Base-by-base conservation (phyloP, 2,113 vertebrate species). In the Pluvialis apricaria region DNA sequence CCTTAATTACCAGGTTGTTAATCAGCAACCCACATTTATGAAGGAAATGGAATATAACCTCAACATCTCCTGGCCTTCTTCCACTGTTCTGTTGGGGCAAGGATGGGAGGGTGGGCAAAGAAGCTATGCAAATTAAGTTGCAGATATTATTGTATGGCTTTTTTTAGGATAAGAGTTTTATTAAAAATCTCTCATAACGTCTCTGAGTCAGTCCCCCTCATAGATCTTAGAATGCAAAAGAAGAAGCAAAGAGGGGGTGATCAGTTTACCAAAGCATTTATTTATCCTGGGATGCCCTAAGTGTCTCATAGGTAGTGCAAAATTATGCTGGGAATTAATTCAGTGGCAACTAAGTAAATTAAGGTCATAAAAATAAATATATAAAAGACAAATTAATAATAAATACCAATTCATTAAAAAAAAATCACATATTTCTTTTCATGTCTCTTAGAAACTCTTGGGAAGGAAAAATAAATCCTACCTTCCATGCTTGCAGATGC, bases 401-500 rank as follows among this genome's bases (percentile, higher is more conserved):
- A 70, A 91, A 38, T 32, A 58, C 5, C 1, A 44, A 22, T 51
- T 79, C 4, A 58, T 52, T n/a, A n/a, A 18, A 47, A 80, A 64
- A 49, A 2, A 0, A 4, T 0, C 10, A 79, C 60, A 18, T 32
- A 20, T 65, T 95, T 60, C 1, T 69, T 82, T 82, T 75, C 9
- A 9, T 0, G 0, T 47, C 10, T 54, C 4, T 85, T 12, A 55
- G 31, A 92, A 95, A 77, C 15, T 66, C 34, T 47, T 47, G 17
- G 16, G 28, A 90, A 90, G 15, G 19, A 61, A 36, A 68, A 69
- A 81, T 31, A 22, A 40, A 36, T 36, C 98, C 97, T 98, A 99
- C 98, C 98, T 96, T 97, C 72, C 81, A 92, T 2, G 2, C 96
- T 94, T 62, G 44, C 20, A 57, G 97, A 91, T 69, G 82, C 97